Conservation (phyloP, 2,888 invertebrate species). For the Eremobia ochroleuca region DNA sequence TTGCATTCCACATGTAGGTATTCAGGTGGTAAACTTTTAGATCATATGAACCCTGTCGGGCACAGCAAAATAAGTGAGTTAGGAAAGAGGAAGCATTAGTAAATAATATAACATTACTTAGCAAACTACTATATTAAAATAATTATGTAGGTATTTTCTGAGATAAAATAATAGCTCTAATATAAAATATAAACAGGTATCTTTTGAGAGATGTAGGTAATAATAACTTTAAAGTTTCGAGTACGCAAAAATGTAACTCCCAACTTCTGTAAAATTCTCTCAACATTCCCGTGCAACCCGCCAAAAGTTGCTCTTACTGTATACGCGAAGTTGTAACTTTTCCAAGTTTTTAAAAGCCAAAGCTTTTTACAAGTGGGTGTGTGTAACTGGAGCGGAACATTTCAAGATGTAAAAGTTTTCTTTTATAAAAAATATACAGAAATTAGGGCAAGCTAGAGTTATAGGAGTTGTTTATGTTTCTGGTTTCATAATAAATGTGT, state of each 20-base stretch:
- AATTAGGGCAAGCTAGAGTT: constrained; percentile 42
- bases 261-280: constrained; percentile 19
- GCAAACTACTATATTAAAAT: no score
- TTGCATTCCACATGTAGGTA: no score
- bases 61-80: no score
- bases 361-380: constrained; percentile 41
- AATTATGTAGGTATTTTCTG: no score
- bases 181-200: no score
- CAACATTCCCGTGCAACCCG: constrained; percentile 5
- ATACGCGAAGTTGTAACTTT: constrained; percentile 34
- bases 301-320: constrained; percentile 38
- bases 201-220: no score
- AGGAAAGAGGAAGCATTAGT: no score
- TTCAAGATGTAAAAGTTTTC: constrained; percentile 29
- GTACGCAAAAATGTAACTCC: constrained; percentile 4
- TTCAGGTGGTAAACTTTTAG: no score
- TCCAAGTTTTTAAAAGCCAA: constrained; percentile 46
- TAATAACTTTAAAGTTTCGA: no score
- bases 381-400: constrained; percentile 50
- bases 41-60: no score
- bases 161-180: no score
- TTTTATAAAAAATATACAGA: constrained; percentile 30
- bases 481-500: constrained; percentile 49
- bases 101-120: no score
- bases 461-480: constrained; percentile 21